Base-by-base conservation (phyloP, 2,113 vertebrate species). In the Etheostoma spectabile region DNA sequence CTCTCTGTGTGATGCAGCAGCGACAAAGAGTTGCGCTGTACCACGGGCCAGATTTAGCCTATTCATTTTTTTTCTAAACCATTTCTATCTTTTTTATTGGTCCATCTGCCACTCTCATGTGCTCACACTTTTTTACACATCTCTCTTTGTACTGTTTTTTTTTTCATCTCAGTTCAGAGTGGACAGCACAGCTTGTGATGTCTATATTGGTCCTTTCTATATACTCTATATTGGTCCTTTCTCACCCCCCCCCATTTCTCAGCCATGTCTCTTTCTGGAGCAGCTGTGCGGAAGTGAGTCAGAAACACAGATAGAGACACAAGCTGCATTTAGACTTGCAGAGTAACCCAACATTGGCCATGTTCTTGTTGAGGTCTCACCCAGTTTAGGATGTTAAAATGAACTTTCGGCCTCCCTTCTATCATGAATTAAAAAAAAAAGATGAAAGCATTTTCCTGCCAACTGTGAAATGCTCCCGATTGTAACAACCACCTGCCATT, bases 171-270 rank as follows among this genome's bases (percentile, higher is more conserved):
- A n/a, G 53, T 49, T 87, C 80, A 73, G 82, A 89, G 79, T 91
- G 92, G 92, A 93, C 89, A 68, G 87, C 88, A 77, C 90, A 93
- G 92, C 90, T 89, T 92, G 91, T 87, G 86, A 82, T 87, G 86
- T 90, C 91, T 94, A 89, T 91, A 90, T 93, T 18, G 55, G 67
- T 80, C 88, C 84, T 88, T 78, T 46, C 83, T 86, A 30, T 30
- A 30, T 30, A 86, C 85, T 90, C 91, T 94, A 89, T 91, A 90
- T 93, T 18, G 55, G 67, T 80, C 88, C 84, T 87, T 78, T 46
- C 83, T 85, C 83, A 30, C 81, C 51, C 19, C 13, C 19, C 21
- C 18, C 16, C 22, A 35, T 84, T 77, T 73, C 71, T 84, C 81
- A 62, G 78, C 51, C 70, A 15, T 66, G 82, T 83, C 60, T 86